These are phyloP conservation scores for Amiota minor DNA, from an alignment of 2,888 invertebrate species.

Conservation along the genomic window DNA sequence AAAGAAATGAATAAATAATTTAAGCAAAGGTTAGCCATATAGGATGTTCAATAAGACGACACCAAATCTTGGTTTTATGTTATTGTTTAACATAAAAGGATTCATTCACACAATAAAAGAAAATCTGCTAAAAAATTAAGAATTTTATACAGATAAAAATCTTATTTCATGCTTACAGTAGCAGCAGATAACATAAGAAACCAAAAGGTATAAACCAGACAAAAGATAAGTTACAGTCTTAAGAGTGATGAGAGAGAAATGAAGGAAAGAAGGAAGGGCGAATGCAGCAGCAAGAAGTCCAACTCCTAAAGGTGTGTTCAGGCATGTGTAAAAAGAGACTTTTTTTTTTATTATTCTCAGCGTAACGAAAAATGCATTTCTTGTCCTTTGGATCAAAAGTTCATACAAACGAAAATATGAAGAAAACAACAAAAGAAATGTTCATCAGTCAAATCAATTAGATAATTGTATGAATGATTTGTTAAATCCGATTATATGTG, in stretches of 20 bases:
- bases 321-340: neutral
- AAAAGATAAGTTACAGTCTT: neutral
- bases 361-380: conserved; percentile 56
- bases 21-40: too few species aligned
- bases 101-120: neutral
- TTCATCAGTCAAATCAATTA: conserved; percentile 69
- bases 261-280: conserved; percentile 1
- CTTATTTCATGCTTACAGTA: conserved; percentile 38
- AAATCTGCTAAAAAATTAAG: conserved; percentile 49
- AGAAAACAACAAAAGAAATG: conserved; percentile 45
- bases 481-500: conserved; percentile 64
- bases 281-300: conserved; percentile 14
- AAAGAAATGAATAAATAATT: too few species aligned
- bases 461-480: conserved; percentile 67
- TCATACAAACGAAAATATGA: conserved; percentile 39
- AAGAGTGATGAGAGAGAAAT: conserved; percentile 42
- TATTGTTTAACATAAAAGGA: too few species aligned
- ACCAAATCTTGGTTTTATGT: too few species aligned
- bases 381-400: conserved; percentile 51
- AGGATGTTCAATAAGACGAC: too few species aligned
- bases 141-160: conserved; percentile 52
- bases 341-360: conserved; percentile 52
- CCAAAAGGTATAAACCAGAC: neutral
- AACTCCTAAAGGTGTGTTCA: neutral
- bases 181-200: neutral